Conservation (phyloP, 2,113 vertebrate genomes). For the Haplotaxodon microlepis region DNA sequence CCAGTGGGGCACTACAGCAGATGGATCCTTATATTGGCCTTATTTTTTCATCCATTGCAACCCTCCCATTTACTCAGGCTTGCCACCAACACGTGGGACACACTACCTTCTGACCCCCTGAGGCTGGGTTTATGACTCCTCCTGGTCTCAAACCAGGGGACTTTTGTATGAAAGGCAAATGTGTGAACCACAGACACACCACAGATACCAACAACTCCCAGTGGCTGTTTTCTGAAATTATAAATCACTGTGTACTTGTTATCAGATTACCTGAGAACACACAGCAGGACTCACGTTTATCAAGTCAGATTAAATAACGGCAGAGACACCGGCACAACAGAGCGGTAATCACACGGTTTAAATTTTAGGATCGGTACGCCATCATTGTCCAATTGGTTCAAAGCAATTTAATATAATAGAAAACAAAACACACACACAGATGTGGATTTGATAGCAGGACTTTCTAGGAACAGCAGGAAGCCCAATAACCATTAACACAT, state of each 20-base stretch:
- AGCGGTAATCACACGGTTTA: neutral
- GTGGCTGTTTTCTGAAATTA: neutral
- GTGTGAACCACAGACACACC: neutral
- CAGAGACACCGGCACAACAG: neutral
- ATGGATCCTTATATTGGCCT: rapidly evolving
- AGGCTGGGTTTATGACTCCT: neutral
- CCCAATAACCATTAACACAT: neutral
- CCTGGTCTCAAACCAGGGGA: neutral
- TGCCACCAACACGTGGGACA: neutral
- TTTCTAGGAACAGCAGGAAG: neutral
- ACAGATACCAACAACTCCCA: neutral
- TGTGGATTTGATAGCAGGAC: neutral
- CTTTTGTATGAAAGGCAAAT: neutral
- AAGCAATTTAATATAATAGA: neutral
- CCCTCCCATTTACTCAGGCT: neutral
- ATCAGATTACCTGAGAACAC: neutral
- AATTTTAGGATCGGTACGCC: rapidly evolving
- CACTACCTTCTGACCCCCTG: neutral
- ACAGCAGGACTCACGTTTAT: neutral
- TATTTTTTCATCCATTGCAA: neutral
- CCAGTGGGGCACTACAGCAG: neutral
- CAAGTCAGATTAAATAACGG: neutral
- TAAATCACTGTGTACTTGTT: neutral
- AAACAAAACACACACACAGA: neutral
- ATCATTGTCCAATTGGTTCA: neutral